These are phyloP conservation scores for Pseudocheirus occidentalis DNA, from an alignment of 2,797 vertebrate species.

Conservation along the genomic window DNA sequence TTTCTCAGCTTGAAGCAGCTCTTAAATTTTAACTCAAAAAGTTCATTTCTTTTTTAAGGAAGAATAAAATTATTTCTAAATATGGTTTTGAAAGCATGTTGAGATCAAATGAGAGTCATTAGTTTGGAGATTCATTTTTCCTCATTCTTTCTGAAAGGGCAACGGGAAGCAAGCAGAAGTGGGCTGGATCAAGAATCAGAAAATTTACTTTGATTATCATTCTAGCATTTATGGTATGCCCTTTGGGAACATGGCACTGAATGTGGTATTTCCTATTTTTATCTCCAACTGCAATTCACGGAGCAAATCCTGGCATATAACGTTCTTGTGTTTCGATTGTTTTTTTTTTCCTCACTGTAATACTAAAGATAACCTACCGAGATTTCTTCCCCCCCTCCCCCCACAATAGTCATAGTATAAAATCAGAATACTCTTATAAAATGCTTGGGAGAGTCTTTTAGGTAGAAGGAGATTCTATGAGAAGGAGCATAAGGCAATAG, in stretches of 20 bases:
- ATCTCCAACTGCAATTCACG: not conserved
- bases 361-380: not conserved
- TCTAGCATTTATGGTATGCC: not conserved
- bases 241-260: not conserved
- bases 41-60: not conserved
- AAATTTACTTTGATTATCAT: conserved; percentile 15
- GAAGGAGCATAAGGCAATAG: not conserved
- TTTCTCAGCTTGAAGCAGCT: not conserved
- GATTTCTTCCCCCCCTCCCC: not conserved
- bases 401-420: not conserved
- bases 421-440: conserved; percentile 40
- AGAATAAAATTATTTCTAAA: not conserved
- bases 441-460: conserved; percentile 14
- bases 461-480: not conserved
- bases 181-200: not conserved
- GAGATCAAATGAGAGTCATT: conserved; percentile 7
- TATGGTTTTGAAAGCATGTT: conserved; percentile 18
- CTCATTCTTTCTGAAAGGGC: conserved; percentile 33
- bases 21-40: conserved; percentile 14
- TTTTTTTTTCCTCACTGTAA: not conserved
- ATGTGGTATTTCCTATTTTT: not conserved
- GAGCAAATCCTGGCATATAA: not conserved
- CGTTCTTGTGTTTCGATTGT: not conserved
- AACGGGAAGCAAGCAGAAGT: not conserved
- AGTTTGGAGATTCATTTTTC: conserved; percentile 26